Conservation (phyloP, 2,888 invertebrate genomes). For the Napeogenes sylphis region DNA sequence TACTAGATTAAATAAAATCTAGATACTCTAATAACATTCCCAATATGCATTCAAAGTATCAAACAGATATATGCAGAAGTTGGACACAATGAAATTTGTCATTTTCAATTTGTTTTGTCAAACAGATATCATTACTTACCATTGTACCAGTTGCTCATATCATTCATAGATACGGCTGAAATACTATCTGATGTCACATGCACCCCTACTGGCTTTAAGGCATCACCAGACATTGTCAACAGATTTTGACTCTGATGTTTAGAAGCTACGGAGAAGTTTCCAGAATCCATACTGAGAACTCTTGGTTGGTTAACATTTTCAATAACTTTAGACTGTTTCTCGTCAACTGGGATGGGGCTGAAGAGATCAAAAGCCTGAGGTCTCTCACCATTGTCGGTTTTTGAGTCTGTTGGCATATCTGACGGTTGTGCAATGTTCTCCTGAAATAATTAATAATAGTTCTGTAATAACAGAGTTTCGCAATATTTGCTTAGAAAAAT, state of each 20-base stretch:
- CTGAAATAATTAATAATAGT: conserved; percentile 39
- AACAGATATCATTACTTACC: conserved; percentile 41
- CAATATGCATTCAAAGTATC: no score
- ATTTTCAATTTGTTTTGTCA: neutral
- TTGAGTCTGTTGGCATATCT: conserved; percentile 35
- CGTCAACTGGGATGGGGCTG: conserved; percentile 73
- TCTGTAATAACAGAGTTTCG: neutral
- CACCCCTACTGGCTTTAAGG: conserved; percentile 54
- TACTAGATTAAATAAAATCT: no score
- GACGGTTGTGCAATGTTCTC: conserved; percentile 51
- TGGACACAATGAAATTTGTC: neutral
- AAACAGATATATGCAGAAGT: no score
- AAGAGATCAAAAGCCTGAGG: conserved; percentile 72
- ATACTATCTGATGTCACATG: conserved; percentile 65
- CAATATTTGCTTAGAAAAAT: neutral
- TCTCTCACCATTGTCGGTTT: conserved; percentile 46
- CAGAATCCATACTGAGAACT: conserved; percentile 63
- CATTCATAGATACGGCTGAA: conserved; percentile 76
- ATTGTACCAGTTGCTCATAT: conserved; percentile 83
- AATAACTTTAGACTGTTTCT: conserved; percentile 59
- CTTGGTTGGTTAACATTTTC: conserved; percentile 56
- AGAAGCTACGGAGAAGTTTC: conserved; percentile 64
- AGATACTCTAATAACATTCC: no score
- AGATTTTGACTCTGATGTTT: conserved; percentile 56
- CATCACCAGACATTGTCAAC: conserved; percentile 60